A percentile compares a stretch with the other conserved stretches of the same genome.
These are phyloP conservation scores for Sarotherodon lohbergeri DNA, from an alignment of 2,113 vertebrate species.

Conservation along the genomic window DNA sequence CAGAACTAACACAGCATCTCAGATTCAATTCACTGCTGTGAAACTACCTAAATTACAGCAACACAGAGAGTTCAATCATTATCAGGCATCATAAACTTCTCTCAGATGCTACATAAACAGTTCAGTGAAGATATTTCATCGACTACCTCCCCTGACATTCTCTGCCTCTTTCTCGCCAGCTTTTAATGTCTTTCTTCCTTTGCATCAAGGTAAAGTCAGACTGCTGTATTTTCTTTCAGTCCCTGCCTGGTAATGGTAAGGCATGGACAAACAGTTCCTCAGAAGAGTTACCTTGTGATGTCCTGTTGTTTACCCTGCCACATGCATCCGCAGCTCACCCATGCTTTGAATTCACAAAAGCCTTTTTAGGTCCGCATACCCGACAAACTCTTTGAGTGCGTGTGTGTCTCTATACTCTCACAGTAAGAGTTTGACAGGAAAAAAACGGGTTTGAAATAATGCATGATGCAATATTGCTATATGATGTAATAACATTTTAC, in stretches of 20 bases:
- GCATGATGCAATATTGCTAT: not conserved
- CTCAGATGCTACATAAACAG: not conserved
- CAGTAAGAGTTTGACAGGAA: not conserved
- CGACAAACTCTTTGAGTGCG: not conserved
- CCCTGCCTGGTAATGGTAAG: not conserved
- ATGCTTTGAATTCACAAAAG: constrained; percentile 8
- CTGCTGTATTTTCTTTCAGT: not conserved
- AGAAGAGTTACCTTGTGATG: not conserved
- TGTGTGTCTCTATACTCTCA: not conserved
- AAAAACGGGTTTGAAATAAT: not conserved
- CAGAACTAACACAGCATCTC: not conserved
- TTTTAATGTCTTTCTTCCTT: not conserved
- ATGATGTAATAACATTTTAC: not conserved
- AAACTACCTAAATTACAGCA: not conserved
- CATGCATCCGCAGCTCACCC: not conserved
- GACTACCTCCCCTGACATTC: not conserved
- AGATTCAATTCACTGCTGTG: not conserved
- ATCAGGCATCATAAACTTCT: not conserved
- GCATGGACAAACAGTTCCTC: not conserved
- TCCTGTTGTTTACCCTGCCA: not conserved
- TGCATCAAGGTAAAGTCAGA: not conserved
- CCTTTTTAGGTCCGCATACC: not conserved
- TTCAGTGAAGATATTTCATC: not conserved
- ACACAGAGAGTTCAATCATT: not conserved
- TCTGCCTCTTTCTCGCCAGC: not conserved